A percentile compares a stretch with the other conserved stretches of the same genome.
Conservation (phyloP, 2,113 vertebrate species). For the Quiscalus mexicanus region DNA sequence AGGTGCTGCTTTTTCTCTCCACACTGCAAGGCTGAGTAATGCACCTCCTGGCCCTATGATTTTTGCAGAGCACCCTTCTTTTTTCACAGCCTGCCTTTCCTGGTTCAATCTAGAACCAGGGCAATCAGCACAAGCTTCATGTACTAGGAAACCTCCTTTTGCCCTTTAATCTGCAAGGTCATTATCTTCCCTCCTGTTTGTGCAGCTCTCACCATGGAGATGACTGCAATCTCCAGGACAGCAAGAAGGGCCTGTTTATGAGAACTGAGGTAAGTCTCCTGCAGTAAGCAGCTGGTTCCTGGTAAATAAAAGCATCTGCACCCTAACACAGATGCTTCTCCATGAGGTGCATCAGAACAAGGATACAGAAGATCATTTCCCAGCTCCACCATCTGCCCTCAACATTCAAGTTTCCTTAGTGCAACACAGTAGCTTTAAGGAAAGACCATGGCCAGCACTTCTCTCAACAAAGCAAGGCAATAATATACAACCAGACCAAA, state of each 20-base stretch:
- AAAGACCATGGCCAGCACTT: background rate
- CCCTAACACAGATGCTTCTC: background rate
- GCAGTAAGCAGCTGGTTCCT: background rate
- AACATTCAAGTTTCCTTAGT: background rate
- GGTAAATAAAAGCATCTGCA: constrained; percentile 49
- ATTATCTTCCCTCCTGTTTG: constrained; percentile 16
- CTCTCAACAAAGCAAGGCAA: background rate
- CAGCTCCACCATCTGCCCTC: background rate
- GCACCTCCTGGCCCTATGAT: background rate
- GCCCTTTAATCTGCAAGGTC: background rate
- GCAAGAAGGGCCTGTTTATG: constrained; percentile 31
- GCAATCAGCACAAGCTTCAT: background rate
- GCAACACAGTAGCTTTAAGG: background rate
- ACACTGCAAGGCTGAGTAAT: background rate
- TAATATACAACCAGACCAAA: background rate
- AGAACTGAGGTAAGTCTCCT: background rate
- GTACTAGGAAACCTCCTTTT: background rate
- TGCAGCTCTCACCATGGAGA: constrained; percentile 39
- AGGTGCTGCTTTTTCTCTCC: background rate
- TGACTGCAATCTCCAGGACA: constrained; percentile 25
- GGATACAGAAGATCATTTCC: background rate
- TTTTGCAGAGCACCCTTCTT: background rate
- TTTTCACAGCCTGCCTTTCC: background rate
- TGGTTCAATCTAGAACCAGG: background rate
- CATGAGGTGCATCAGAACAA: background rate